These are phyloP conservation scores for Lochmaea capreae DNA, from an alignment of 2,888 invertebrate species.

Conservation along the genomic window DNA sequence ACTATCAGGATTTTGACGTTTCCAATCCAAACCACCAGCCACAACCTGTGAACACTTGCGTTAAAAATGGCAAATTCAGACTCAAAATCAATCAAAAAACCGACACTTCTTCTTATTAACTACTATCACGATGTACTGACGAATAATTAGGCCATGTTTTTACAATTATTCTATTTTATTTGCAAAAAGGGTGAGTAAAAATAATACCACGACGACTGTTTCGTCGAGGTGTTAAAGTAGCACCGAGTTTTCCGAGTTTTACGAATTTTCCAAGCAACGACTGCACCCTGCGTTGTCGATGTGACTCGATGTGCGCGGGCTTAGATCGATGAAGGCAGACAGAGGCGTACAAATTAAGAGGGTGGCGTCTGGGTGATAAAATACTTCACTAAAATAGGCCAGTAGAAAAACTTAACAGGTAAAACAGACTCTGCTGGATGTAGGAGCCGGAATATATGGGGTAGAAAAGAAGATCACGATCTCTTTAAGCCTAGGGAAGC, in stretches of 20 bases:
- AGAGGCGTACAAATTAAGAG: slow-evolving; percentile 4
- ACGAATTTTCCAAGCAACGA: slow-evolving; percentile 35
- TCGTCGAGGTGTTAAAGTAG: slow-evolving; percentile 35
- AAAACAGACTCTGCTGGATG: too few relatives aligned
- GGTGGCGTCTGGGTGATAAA: slow-evolving; percentile 4
- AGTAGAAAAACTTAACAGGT: background rate
- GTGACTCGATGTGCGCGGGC: slow-evolving; percentile 24
- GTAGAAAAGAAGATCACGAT: too few relatives aligned
- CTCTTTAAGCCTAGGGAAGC: too few relatives aligned
- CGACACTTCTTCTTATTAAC: background rate
- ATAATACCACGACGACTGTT: slow-evolving; percentile 18
- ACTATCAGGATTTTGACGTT: slow-evolving; percentile 22
- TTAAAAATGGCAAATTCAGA: slow-evolving; percentile 1
- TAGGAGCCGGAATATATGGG: too few relatives aligned
- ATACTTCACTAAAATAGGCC: background rate
- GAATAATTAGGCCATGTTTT: slow-evolving; percentile 19
- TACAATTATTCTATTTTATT: slow-evolving; percentile 7
- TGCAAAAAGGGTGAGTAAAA: slow-evolving; percentile 11
- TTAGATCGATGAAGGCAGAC: slow-evolving; percentile 34
- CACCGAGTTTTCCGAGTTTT: slow-evolving; percentile 27
- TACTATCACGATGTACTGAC: slow-evolving; percentile 8
- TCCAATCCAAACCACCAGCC: slow-evolving; percentile 17
- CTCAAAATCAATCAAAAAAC: background rate
- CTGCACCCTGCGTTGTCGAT: slow-evolving; percentile 37
- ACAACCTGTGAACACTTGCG: slow-evolving; percentile 26